Conservation (phyloP, 2,797 vertebrate genomes). For the Enteromius trimaculatus region DNA sequence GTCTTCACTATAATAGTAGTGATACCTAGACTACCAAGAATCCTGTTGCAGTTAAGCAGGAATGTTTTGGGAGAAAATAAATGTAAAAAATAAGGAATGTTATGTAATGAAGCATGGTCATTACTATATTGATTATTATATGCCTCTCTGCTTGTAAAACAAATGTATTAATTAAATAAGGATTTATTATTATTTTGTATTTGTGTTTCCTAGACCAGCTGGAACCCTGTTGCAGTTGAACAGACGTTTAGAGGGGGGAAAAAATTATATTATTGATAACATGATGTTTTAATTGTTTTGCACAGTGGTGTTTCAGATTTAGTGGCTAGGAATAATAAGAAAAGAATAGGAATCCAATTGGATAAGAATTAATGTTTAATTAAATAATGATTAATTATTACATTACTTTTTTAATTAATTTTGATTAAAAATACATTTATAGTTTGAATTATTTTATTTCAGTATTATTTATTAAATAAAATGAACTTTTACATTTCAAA, state of each 20-base stretch:
- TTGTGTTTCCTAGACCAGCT: constrained; percentile 56
- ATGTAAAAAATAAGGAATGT: too few relatives aligned
- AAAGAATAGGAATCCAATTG: neutral
- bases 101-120: too few relatives aligned
- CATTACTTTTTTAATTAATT: neutral
- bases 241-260: neutral
- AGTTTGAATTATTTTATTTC: neutral
- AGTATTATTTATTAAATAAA: neutral
- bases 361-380: neutral
- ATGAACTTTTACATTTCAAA: neutral
- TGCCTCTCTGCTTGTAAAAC: too few relatives aligned
- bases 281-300: neutral
- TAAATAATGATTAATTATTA: neutral
- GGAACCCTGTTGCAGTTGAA: constrained; percentile 43
- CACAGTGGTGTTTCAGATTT: neutral
- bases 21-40: constrained; percentile 60
- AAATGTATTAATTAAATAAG: too few relatives aligned
- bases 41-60: constrained; percentile 30
- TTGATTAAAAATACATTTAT: neutral
- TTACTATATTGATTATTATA: too few relatives aligned
- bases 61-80: neutral
- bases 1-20: constrained; percentile 58
- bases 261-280: neutral
- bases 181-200: too few relatives aligned
- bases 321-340: neutral